Conservation (phyloP, 2,797 vertebrate genomes). For the Triplophysa bombifrons region DNA sequence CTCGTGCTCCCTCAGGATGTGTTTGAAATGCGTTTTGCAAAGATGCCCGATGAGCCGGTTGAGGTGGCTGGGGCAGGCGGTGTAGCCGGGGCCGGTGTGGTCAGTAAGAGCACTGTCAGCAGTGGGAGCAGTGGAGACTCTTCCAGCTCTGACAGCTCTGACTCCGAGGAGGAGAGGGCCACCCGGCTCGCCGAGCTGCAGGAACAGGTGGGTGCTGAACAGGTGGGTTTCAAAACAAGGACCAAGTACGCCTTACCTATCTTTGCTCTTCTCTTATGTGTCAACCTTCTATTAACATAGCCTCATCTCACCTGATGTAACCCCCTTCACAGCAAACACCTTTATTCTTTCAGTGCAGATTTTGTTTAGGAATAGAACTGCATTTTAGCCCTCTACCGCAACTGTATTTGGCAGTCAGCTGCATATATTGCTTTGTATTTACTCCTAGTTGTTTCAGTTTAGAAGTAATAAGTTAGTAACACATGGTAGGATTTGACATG, state of each 20-base stretch:
- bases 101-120: slow-evolving; percentile 79
- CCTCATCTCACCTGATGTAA: neutral
- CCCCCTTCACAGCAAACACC: slow-evolving; percentile 8
- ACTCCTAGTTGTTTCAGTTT: slow-evolving; percentile 3
- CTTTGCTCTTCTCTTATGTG: neutral
- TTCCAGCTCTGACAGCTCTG: slow-evolving; percentile 80
- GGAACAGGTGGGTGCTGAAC: slow-evolving; percentile 87
- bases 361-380: slow-evolving; percentile 32
- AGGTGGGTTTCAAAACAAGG: slow-evolving; percentile 76
- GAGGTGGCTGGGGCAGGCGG: slow-evolving; percentile 66
- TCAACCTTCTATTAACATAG: neutral
- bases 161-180: slow-evolving; percentile 84
- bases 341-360: slow-evolving; percentile 9
- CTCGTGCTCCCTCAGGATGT: slow-evolving; percentile 76
- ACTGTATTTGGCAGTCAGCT: neutral
- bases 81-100: slow-evolving; percentile 64
- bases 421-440: slow-evolving; percentile 25
- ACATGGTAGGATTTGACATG: neutral
- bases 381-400: slow-evolving; percentile 59
- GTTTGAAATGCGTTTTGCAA: slow-evolving; percentile 94
- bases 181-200: slow-evolving; percentile 84
- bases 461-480: slow-evolving; percentile 2
- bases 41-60: slow-evolving; percentile 88
- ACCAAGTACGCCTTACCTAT: slow-evolving; percentile 18
- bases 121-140: slow-evolving; percentile 80